Evolutionary conservation across 2,888 invertebrate species (phyloP).

Genomic region (Kuschelorhynchus macadamiae): DNA sequence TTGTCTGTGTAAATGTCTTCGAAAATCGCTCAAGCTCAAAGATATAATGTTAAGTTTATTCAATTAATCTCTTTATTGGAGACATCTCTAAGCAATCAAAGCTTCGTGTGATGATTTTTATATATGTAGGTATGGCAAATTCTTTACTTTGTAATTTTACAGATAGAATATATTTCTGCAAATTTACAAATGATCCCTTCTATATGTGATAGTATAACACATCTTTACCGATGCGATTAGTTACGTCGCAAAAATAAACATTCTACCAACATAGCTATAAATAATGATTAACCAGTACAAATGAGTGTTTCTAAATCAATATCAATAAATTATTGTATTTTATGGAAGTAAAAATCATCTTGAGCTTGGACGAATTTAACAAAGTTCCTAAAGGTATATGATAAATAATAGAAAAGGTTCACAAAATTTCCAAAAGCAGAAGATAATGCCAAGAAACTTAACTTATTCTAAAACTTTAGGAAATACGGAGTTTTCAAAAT

Average conservation of each 20-base stretch:
- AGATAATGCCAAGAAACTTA: conserved; percentile 61
- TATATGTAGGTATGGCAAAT: conserved; percentile 12
- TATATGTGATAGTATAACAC: conserved; percentile 23
- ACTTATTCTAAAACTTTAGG: conserved; percentile 65
- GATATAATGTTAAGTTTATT: conserved; percentile 19
- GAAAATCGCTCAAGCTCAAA: conserved; percentile 31
- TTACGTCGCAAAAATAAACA: too few relatives aligned
- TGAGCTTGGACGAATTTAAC: conserved; percentile 30
- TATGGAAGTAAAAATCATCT: not conserved
- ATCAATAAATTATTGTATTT: too few relatives aligned
- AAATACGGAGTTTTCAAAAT: conserved; percentile 64
- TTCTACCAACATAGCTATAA: too few relatives aligned
- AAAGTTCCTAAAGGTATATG: conserved; percentile 38
- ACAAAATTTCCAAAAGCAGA: conserved; percentile 39
- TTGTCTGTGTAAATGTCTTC: conserved; percentile 40
- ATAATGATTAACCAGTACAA: too few relatives aligned
- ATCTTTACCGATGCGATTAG: conserved; percentile 16
- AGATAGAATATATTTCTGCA: conserved; percentile 16
- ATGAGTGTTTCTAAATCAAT: too few relatives aligned
- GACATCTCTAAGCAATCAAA: conserved; percentile 31
- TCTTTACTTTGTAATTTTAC: conserved; percentile 29
- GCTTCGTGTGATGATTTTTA: conserved; percentile 32
- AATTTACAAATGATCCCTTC: conserved; percentile 15
- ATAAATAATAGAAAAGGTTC: conserved; percentile 42
- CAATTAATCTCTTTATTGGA: conserved; percentile 15